Percentiles rank a stretch among this genome's conserved stretches.
Conservation (phyloP, 2,888 invertebrate species). For the Resseliella maxima region DNA sequence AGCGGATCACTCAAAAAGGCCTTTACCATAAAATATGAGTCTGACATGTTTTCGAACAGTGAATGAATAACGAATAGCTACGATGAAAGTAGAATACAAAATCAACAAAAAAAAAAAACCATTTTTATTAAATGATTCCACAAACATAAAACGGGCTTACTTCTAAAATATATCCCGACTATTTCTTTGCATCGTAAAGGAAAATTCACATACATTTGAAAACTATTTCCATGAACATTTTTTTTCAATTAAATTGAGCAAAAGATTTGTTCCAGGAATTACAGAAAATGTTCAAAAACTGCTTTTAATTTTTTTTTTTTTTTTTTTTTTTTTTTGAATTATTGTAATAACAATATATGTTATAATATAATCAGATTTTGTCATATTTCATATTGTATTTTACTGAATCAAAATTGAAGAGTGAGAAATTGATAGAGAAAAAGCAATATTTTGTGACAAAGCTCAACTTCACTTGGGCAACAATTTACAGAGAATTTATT, state of each 20-base stretch:
- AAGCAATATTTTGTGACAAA: neutral
- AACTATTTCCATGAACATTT: neutral
- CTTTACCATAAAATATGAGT: neutral
- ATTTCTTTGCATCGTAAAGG: neutral
- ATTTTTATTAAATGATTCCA: neutral
- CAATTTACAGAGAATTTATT: no score
- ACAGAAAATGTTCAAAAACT: no score
- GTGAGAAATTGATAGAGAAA: no score
- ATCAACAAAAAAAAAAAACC: no score
- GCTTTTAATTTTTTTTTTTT: no score
- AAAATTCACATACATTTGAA: neutral
- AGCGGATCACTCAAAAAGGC: neutral
- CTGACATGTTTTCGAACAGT: neutral
- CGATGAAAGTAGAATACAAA: neutral
- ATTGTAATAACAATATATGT: no score
- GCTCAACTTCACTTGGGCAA: no score
- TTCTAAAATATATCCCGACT: neutral
- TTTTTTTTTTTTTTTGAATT: no score
- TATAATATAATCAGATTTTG: no score
- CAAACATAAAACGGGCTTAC: neutral
- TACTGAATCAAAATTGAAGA: no score
- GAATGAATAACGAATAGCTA: neutral
- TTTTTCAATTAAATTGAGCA: neutral
- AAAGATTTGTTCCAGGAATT: no score
- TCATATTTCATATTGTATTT: no score